Base-by-base conservation (phyloP, 2,888 invertebrate species). In the Ptychoptera albimana region DNA sequence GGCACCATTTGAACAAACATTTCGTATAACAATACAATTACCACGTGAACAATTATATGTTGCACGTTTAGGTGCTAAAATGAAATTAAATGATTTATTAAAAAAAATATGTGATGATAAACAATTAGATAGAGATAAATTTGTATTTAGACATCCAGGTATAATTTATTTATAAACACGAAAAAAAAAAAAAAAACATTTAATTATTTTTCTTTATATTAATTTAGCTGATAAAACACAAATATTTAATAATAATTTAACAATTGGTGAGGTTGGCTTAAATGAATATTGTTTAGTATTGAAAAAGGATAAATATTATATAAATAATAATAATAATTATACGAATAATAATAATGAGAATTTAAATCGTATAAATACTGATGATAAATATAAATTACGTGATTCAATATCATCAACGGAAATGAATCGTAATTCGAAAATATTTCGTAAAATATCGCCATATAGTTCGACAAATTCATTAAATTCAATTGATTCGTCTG, bases 31-130 rank as follows among this genome's bases (percentile, higher is more conserved):
- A 61, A 82, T 87, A 32, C 77, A 83, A 58, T 67, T 87, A 53
- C 87, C 86, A 31, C 73, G 79, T 52, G 82, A 82, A 59, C 86
- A 87, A 64, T 70, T 86, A 46, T 82, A 77, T 63, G 85, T 87
- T 10, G 72, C 77, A 36, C 69, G 87, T 49, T 74, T 85, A 48
- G 80, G 79, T 50, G 79, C 80, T 11, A 73, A 76, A 51, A 77
- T 76, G 42, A 69, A 72, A 29, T 66, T 87, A 30, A 73, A 74
- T 37, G 79, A 82, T 49, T 74, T 87, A 43, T 70, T 82, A 54
- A 69, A 71, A 46, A 73, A 79, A 58, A 79, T 85, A 11, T 85
- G 85, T 58, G 72, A 73, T 42, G 82, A 85, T 58, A 86, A 85
- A 61, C 75, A 76, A 60, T 66, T 86, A 56, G 83, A 84, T 59